These are phyloP conservation scores for Botia kubotai DNA, from an alignment of 2,797 vertebrate genomes.

Conservation along the genomic window DNA sequence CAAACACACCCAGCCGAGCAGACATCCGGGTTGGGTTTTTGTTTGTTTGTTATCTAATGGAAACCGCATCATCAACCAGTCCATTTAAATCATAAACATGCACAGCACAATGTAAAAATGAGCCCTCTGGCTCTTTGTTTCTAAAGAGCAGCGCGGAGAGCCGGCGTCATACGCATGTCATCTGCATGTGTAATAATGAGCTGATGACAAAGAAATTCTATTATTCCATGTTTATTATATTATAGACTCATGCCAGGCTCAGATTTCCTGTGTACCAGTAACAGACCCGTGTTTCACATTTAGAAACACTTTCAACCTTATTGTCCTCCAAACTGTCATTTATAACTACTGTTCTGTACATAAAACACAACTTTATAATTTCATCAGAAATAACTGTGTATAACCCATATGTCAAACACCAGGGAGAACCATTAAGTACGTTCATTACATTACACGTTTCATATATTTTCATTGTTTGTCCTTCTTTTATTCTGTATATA, in stretches of 20 bases:
- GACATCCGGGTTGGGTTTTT: too few relatives aligned
- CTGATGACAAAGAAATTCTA: not conserved
- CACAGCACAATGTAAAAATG: too few relatives aligned
- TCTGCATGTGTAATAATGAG: not conserved
- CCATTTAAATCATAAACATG: too few relatives aligned
- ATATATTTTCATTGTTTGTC: too few relatives aligned
- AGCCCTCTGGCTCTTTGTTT: not conserved
- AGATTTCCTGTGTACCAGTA: not conserved
- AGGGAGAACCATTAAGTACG: not conserved
- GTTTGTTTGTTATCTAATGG: too few relatives aligned
- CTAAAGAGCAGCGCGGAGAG: not conserved
- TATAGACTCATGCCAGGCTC: not conserved
- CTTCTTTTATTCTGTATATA: not conserved
- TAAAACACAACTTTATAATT: not conserved
- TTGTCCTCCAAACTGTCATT: too few relatives aligned
- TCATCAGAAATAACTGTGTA: not conserved
- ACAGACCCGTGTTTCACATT: not conserved
- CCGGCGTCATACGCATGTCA: not conserved
- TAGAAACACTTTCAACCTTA: too few relatives aligned
- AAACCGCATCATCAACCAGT: too few relatives aligned
- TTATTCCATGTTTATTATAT: not conserved
- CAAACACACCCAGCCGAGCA: too few relatives aligned
- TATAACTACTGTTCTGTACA: not conserved
- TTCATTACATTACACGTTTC: too few relatives aligned
- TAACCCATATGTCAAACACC: not conserved